These are phyloP conservation scores for Orgyia antiqua DNA, from an alignment of 2,888 invertebrate species.

Conservation along the genomic window DNA sequence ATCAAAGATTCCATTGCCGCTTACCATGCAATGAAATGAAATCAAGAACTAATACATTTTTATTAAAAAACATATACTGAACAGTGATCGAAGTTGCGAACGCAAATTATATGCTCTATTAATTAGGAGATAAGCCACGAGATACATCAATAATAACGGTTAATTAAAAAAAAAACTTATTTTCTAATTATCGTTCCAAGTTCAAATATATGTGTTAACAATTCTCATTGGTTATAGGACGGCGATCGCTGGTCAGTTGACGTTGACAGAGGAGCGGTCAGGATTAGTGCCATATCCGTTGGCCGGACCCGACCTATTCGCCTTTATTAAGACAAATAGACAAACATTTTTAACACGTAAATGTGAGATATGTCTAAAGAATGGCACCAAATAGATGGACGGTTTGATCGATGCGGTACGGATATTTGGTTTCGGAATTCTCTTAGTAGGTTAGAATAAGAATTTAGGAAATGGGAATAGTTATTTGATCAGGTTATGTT, in stretches of 20 bases:
- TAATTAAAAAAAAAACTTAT: too few relatives aligned
- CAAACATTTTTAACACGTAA: conserved; percentile 52
- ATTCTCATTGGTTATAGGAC: conserved; percentile 38
- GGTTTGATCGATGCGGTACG: conserved; percentile 13
- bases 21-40: too few relatives aligned
- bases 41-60: too few relatives aligned
- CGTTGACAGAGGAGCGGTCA: conserved; percentile 48
- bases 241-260: conserved; percentile 34
- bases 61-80: too few relatives aligned
- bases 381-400: conserved; percentile 16
- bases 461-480: conserved; percentile 3
- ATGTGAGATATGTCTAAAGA: conserved; percentile 30
- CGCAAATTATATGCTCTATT: too few relatives aligned
- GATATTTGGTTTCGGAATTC: conserved; percentile 13
- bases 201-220: conserved; percentile 42
- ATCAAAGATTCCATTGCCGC: too few relatives aligned
- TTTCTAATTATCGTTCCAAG: conserved; percentile 23
- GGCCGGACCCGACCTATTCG: conserved; percentile 39
- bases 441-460: not conserved
- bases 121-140: too few relatives aligned
- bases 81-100: too few relatives aligned
- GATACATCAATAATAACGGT: too few relatives aligned
- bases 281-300: conserved; percentile 49
- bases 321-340: conserved; percentile 58
- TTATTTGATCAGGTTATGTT: not conserved